Conservation (phyloP, 2,113 vertebrate genomes). For the Neolamprologus tretocephalus region DNA sequence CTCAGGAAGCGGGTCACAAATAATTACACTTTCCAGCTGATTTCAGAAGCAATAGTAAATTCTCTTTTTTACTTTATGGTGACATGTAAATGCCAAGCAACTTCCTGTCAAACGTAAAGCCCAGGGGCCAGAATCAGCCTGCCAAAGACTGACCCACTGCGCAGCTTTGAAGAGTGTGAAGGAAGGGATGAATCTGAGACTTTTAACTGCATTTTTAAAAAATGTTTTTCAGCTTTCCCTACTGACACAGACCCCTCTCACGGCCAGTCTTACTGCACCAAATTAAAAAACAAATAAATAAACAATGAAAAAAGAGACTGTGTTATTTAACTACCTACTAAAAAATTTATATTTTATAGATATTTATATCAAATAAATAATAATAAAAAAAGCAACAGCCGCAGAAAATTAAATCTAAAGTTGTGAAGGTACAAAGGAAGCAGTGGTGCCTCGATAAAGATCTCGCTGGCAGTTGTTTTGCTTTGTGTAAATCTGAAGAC, state of each 20-base stretch:
- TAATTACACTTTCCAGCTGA: neutral
- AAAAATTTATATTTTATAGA: neutral
- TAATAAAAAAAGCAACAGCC: neutral
- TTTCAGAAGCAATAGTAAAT: neutral
- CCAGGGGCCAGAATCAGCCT: neutral
- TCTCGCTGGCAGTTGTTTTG: slow-evolving; percentile 51
- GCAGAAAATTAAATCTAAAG: neutral
- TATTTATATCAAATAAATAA: neutral
- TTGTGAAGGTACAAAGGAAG: slow-evolving; percentile 58
- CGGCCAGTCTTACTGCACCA: neutral
- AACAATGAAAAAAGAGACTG: neutral
- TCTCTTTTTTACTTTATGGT: neutral
- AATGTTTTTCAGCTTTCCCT: neutral
- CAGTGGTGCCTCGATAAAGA: slow-evolving; percentile 53
- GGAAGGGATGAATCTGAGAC: neutral
- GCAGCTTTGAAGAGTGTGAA: neutral
- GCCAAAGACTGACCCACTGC: neutral
- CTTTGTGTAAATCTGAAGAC: slow-evolving; percentile 53
- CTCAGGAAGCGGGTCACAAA: neutral
- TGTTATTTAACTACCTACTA: neutral
- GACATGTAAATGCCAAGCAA: neutral
- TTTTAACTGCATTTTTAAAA: neutral
- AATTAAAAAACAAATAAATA: neutral
- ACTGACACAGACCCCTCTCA: neutral
- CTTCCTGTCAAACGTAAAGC: neutral